phyloP scores from a whole-genome alignment of 2,888 invertebrate species.

The Leucophenga montana region DNA sequence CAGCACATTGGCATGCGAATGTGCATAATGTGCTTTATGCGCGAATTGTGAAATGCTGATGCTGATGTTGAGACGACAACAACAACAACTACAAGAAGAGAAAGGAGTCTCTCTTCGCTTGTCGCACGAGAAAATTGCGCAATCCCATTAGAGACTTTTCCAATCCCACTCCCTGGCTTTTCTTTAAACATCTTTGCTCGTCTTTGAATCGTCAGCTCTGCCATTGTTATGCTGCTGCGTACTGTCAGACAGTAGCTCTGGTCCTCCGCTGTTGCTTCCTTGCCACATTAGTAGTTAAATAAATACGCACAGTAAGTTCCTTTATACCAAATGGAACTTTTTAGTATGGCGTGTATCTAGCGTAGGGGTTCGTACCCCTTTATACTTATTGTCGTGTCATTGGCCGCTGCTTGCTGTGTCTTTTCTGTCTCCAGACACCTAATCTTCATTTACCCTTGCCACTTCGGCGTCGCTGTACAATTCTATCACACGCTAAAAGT shows the following conservation, averaged over 20 bases:
- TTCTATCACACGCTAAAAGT: neutral
- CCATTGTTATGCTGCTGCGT: neutral
- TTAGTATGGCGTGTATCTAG: no score
- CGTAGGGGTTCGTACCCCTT: slow-evolving; percentile 22
- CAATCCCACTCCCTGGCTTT: no score
- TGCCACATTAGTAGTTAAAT: neutral
- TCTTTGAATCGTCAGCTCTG: slow-evolving; percentile 33
- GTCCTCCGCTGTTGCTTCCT: neutral
- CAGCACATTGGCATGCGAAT: slow-evolving; percentile 24
- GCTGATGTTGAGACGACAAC: no score
- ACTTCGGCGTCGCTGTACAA: no score
- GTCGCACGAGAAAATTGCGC: slow-evolving; percentile 46
- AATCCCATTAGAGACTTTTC: slow-evolving; percentile 25
- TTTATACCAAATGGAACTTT: neutral
- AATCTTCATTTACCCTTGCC: slow-evolving; percentile 18
- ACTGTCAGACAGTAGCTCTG: neutral
- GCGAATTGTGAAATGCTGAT: slow-evolving; percentile 1
- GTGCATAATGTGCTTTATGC: slow-evolving; percentile 23
- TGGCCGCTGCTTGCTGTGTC: slow-evolving; percentile 42
- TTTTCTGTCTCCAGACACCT: slow-evolving; percentile 9
- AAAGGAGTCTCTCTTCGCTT: slow-evolving; percentile 12
- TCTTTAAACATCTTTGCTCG: slow-evolving; percentile 26
- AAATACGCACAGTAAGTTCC: slow-evolving; percentile 19
- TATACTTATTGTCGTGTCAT: slow-evolving; percentile 47
- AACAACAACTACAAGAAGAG: no score